Base-by-base conservation (phyloP, 2,797 vertebrate genomes). In the Toxotes lorentzi region DNA sequence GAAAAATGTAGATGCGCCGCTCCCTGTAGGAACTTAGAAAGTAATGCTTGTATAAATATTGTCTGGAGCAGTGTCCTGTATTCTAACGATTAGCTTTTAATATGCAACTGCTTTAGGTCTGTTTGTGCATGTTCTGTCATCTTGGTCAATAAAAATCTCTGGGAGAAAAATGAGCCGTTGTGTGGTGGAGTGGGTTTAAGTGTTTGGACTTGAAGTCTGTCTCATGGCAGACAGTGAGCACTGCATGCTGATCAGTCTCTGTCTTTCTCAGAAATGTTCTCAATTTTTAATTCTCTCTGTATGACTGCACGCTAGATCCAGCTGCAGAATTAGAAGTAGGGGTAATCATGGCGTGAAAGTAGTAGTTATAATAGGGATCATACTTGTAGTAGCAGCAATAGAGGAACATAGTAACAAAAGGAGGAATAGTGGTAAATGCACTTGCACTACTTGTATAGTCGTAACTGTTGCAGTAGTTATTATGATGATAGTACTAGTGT, bases 1-100 rank as follows among this genome's bases (percentile, higher is more conserved):
- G 19, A 82, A 88, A 87, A 86, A 88, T 86, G 75, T 69, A 85
- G 86, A 86, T 81, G 77, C 13, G 23, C 85, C 45, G 40, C 86
- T 75, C 66, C 79, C 73, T 24, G 74, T 57, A 76, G 77, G 83
- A 81, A 69, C 65, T 32, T 16, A 57, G 41, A 50, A 51, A 72
- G 77, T 79, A 73, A 73, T 82, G 90, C 87, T 73, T 76, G 84
- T 70, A 81, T 89, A 92, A 93, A 93, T 82, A 92, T 86, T 58
- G 72, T 79, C 85, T 86, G 84, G 45, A 83, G 84, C 76, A 12
- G 23, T 8, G 83, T 82, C 79, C 86, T 70, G 66, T 86, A 14
- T 69, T 66, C 23, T 27, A 83, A 78, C 35, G 45, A 87, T 88
- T 76, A 82, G 71, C 69, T 67, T 59, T 47, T 77, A 56, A 51